These are phyloP conservation scores for Craseonycteris thonglongyai DNA, from an alignment of 2,113 vertebrate genomes.

Conservation along the genomic window DNA sequence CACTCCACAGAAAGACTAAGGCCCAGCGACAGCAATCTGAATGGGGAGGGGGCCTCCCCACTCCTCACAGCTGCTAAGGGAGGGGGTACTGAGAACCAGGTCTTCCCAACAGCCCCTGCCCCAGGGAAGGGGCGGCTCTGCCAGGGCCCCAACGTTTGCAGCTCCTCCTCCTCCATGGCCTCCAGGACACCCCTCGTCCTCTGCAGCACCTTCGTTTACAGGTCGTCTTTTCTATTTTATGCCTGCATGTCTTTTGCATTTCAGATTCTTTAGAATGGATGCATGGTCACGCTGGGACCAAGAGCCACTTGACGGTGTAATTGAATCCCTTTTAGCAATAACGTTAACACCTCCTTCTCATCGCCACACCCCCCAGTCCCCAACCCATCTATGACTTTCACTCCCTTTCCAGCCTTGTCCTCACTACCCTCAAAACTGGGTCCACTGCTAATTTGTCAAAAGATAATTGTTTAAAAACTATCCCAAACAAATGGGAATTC, in stretches of 20 bases:
- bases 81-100: neutral
- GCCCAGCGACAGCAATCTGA: conserved; percentile 51
- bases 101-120: conserved; percentile 1
- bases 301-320: conserved; percentile 92
- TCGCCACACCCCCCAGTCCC: conserved; percentile 59
- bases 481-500: conserved; percentile 60
- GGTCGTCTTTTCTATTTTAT: conserved; percentile 83
- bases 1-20: neutral
- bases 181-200: conserved; percentile 74
- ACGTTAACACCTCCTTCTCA: conserved; percentile 81
- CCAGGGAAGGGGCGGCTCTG: conserved; percentile 47
- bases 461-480: conserved; percentile 86
- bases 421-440: conserved; percentile 84
- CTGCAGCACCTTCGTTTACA: conserved; percentile 82
- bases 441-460: conserved; percentile 95
- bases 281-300: conserved; percentile 98
- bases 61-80: conserved; percentile 41
- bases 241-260: conserved; percentile 99
- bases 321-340: conserved; percentile 99
- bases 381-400: conserved; percentile 79
- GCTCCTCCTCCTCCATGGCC: conserved; percentile 50
- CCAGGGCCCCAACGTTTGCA: conserved; percentile 24
- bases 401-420: conserved; percentile 71
- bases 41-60: conserved; percentile 40
- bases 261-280: conserved; percentile 95